Percentiles rank a stretch among this genome's conserved stretches.
Evolutionary conservation across 2,113 vertebrate genomes (phyloP).

Genomic region (Nettapus auritus): DNA sequence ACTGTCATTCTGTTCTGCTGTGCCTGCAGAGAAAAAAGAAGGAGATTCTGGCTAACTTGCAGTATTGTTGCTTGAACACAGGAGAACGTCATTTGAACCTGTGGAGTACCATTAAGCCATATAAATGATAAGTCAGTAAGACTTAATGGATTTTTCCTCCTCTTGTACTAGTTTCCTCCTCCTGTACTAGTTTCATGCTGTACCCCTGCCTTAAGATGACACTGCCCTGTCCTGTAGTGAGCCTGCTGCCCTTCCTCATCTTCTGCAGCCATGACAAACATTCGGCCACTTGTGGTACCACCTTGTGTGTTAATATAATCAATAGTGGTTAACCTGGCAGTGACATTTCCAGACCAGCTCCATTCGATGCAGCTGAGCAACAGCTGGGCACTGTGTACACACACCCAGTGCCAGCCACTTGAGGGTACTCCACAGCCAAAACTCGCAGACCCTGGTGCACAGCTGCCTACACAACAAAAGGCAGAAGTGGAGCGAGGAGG

Average conservation of each 20-base stretch:
- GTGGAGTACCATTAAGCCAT: background rate
- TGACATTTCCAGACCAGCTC: background rate
- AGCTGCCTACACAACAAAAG: background rate
- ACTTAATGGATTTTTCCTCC: background rate
- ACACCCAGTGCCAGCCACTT: background rate
- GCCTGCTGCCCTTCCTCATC: background rate
- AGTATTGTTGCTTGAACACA: background rate
- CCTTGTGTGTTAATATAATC: background rate
- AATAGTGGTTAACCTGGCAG: background rate
- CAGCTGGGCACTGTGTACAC: background rate
- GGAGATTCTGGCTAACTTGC: background rate
- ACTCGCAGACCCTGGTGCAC: background rate
- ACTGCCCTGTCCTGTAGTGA: background rate
- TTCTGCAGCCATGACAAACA: background rate
- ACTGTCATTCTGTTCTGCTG: background rate
- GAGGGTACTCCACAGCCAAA: background rate
- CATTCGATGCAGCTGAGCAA: background rate
- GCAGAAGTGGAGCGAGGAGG: rapidly evolving
- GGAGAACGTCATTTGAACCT: background rate
- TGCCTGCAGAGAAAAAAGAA: background rate
- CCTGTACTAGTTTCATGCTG: background rate
- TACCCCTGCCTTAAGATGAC: background rate
- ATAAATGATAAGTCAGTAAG: background rate
- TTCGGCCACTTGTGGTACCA: background rate
- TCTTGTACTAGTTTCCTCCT: background rate